A percentile compares a stretch with the other conserved stretches of the same genome.
Conservation (phyloP, 2,113 vertebrate species). For the Panurus biarmicus region DNA sequence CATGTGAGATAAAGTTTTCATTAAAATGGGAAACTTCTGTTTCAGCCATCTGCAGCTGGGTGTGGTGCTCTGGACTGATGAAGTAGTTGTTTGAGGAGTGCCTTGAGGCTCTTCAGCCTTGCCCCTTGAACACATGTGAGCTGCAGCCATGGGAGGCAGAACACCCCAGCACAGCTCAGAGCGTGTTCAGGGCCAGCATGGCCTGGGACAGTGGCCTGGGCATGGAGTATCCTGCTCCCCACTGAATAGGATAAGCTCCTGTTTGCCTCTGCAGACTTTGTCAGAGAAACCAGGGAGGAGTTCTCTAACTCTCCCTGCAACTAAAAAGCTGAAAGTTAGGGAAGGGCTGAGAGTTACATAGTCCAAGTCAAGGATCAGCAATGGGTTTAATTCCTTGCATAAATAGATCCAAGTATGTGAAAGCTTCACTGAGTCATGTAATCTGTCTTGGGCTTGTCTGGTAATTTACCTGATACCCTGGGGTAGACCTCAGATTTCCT, state of each 20-base stretch:
- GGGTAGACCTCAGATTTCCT: not conserved
- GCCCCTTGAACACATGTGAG: not conserved
- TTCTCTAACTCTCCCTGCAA: rapidly evolving
- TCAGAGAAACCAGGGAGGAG: not conserved
- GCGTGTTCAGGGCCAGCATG: not conserved
- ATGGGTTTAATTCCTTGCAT: not conserved
- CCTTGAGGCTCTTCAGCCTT: not conserved
- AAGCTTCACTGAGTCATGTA: not conserved
- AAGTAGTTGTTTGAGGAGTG: not conserved
- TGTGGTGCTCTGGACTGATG: not conserved
- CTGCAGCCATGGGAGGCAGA: not conserved
- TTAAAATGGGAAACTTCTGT: conserved; percentile 18
- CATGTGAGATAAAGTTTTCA: conserved; percentile 20
- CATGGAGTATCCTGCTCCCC: not conserved
- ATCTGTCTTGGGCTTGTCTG: not conserved
- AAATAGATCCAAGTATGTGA: not conserved
- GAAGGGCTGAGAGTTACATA: not conserved
- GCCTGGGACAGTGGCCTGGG: not conserved
- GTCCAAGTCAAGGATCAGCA: not conserved
- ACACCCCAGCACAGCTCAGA: not conserved
- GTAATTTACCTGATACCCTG: not conserved
- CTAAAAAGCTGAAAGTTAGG: not conserved
- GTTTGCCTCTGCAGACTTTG: not conserved
- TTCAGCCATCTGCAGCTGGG: conserved; percentile 27
- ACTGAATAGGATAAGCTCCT: not conserved